Percentiles rank a stretch among this genome's conserved stretches.
phyloP scores from a whole-genome alignment of 2,888 invertebrate species.

The Cryptosula pallasiana region DNA sequence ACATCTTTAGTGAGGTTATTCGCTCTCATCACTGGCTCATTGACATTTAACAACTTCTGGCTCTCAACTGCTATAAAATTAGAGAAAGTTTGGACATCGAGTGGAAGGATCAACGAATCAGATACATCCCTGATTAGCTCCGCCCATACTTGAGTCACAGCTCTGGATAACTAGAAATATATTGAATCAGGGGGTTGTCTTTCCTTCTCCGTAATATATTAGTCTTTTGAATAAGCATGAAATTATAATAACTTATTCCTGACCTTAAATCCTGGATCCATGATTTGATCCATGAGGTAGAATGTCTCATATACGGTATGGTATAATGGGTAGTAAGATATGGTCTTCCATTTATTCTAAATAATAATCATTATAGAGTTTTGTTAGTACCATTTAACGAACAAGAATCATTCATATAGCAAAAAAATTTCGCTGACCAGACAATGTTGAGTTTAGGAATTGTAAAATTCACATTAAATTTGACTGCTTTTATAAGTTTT shows the following conservation, averaged over 20 bases:
- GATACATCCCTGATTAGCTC: slow-evolving; percentile 49
- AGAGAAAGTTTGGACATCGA: slow-evolving; percentile 30
- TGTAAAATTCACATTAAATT: no score
- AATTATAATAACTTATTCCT: no score
- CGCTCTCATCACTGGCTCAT: background rate
- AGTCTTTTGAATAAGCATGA: no score
- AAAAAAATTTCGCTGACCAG: no score
- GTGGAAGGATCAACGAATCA: slow-evolving; percentile 51
- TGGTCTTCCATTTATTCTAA: slow-evolving; percentile 18
- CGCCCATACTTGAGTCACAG: slow-evolving; percentile 44
- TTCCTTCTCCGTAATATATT: no score
- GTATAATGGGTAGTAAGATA: slow-evolving; percentile 50
- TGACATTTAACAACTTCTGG: background rate
- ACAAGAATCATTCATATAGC: no score
- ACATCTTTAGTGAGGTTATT: slow-evolving; percentile 3
- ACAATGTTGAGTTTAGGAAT: no score
- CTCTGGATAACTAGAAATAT: no score
- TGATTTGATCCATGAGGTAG: slow-evolving; percentile 42
- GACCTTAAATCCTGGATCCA: slow-evolving; percentile 48
- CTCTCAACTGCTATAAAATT: background rate
- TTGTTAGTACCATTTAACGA: no score
- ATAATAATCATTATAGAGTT: background rate
- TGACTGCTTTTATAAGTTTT: no score
- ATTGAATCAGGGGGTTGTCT: no score
- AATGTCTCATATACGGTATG: slow-evolving; percentile 55